Percentiles rank a stretch among this genome's conserved stretches.
phyloP scores from a whole-genome alignment of 2,797 vertebrate species.

The Lindbergichthys nudifrons region DNA sequence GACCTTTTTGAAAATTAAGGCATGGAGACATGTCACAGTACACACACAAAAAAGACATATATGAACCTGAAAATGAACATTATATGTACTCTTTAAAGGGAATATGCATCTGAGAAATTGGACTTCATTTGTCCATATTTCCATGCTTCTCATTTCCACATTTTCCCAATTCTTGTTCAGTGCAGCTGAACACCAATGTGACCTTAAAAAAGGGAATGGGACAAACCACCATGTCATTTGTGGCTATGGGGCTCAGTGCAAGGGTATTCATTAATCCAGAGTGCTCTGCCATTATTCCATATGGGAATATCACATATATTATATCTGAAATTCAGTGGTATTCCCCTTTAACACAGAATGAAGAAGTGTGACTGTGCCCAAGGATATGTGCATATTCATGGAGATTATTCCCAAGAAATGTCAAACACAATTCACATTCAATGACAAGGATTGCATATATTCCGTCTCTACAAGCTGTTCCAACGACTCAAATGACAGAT shows the following conservation, averaged over 20 bases:
- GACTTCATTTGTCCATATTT: constrained; percentile 9
- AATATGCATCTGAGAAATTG: neutral
- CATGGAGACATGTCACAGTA: no score
- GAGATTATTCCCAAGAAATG: constrained; percentile 59
- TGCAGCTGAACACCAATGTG: constrained; percentile 46
- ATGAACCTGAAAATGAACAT: no score
- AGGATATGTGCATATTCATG: constrained; percentile 31
- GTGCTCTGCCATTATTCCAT: constrained; percentile 43
- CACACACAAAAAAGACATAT: no score
- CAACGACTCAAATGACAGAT: constrained; percentile 45
- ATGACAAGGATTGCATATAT: constrained; percentile 49
- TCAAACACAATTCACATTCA: constrained; percentile 57
- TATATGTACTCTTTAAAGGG: no score
- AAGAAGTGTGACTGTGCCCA: constrained; percentile 30
- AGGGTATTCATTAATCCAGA: constrained; percentile 47
- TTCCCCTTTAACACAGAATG: constrained; percentile 60
- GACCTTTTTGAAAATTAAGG: no score
- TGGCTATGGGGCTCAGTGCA: constrained; percentile 41
- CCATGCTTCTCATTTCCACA: constrained; percentile 18
- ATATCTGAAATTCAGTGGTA: constrained; percentile 64
- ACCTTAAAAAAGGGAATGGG: constrained; percentile 55
- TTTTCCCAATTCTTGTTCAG: constrained; percentile 24
- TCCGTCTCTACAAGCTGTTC: constrained; percentile 42
- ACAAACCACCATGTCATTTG: constrained; percentile 57
- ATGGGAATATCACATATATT: constrained; percentile 51